These are phyloP conservation scores for Drosophila merina DNA, from an alignment of 2,888 invertebrate genomes.

Conservation along the genomic window DNA sequence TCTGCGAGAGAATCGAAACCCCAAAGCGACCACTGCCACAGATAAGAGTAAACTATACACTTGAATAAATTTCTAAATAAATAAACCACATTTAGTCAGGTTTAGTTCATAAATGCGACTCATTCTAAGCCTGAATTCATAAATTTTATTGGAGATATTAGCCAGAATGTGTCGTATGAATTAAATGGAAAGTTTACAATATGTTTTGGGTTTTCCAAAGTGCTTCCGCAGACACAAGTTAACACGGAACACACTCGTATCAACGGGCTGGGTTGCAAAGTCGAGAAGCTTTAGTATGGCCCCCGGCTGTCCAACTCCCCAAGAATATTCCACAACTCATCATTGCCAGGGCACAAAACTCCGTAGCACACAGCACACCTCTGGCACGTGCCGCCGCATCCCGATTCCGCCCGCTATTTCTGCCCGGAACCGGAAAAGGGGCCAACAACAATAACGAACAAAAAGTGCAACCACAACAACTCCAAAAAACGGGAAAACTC, in stretches of 20 bases:
- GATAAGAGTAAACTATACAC: slow-evolving; percentile 20
- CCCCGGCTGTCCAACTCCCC: slow-evolving; percentile 12
- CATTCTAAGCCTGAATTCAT: no score
- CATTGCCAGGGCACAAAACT: slow-evolving; percentile 18
- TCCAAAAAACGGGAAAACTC: slow-evolving; percentile 30
- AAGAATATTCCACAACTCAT: slow-evolving; percentile 42
- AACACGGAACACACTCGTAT: slow-evolving; percentile 14
- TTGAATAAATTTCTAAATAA: neutral
- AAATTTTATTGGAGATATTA: no score
- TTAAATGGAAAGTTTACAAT: no score
- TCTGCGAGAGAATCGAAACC: slow-evolving; percentile 21
- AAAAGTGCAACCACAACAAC: slow-evolving; percentile 40
- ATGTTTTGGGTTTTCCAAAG: neutral
- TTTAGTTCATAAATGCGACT: no score
- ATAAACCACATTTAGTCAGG: no score
- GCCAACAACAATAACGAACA: slow-evolving; percentile 12
- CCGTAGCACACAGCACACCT: slow-evolving; percentile 41
- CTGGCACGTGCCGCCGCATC: slow-evolving; percentile 49
- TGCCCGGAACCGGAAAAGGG: slow-evolving; percentile 24
- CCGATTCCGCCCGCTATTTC: slow-evolving; percentile 12
- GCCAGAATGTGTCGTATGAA: no score
- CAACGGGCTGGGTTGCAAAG: slow-evolving; percentile 33
- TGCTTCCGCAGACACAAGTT: slow-evolving; percentile 16
- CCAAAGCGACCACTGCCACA: slow-evolving; percentile 16
- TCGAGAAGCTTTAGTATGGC: slow-evolving; percentile 28